Evolutionary conservation across 2,113 vertebrate species (phyloP).

Genomic region (Microtus ochrogaster): DNA sequence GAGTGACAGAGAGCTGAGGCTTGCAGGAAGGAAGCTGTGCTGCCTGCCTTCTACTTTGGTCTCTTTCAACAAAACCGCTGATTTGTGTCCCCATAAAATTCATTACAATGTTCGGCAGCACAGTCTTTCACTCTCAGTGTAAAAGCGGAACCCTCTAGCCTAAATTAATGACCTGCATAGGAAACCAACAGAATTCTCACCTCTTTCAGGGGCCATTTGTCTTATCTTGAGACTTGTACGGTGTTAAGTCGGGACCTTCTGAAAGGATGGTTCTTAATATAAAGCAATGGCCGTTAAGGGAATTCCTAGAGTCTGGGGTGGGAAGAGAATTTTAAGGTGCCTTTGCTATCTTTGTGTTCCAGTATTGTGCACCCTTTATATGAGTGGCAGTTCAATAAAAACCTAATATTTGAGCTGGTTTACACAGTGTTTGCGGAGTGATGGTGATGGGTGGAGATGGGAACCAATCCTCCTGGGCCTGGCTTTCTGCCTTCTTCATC

Average conservation of each 20-base stretch:
- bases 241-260: not conserved
- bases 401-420: not conserved
- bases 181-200: conserved; percentile 40
- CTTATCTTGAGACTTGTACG: conserved; percentile 25
- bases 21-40: not conserved
- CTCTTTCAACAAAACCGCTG: not conserved
- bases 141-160: conserved; percentile 34
- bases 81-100: conserved; percentile 46
- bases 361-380: not conserved
- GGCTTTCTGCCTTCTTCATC: not conserved
- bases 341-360: not conserved
- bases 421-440: not conserved
- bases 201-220: conserved; percentile 35
- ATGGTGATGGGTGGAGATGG: too few relatives aligned
- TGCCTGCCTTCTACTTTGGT: not conserved
- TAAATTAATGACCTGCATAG: conserved; percentile 27
- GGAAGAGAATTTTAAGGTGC: not conserved
- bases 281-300: not conserved
- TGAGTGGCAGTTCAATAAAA: not conserved
- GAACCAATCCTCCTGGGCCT: not conserved
- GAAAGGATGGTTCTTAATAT: not conserved
- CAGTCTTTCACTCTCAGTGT: not conserved
- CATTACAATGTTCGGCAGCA: not conserved
- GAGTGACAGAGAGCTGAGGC: not conserved
- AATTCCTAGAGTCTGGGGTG: not conserved